These are phyloP conservation scores for Carapus acus DNA, from an alignment of 2,797 vertebrate genomes.

Conservation along the genomic window DNA sequence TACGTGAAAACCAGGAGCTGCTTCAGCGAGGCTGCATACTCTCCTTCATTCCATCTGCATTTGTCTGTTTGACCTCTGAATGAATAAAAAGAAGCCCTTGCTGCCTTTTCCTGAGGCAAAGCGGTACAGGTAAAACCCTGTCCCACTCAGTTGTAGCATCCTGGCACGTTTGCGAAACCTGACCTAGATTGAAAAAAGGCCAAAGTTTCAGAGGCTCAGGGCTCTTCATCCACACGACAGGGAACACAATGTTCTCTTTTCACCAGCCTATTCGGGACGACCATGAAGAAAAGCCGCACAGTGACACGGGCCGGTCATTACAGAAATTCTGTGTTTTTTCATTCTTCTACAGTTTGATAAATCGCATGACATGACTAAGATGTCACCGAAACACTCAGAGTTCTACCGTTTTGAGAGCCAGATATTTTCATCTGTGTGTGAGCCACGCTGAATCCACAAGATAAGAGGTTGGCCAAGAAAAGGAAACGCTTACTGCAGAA, in stretches of 20 bases:
- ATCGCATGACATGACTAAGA: neutral
- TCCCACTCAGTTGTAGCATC: slow-evolving; percentile 42
- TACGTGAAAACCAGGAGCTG: slow-evolving; percentile 16
- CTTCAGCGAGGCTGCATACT: too few species aligned
- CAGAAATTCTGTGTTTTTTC: slow-evolving; percentile 12
- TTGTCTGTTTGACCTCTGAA: slow-evolving; percentile 45
- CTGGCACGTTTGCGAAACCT: slow-evolving; percentile 62
- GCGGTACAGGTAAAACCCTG: slow-evolving; percentile 47
- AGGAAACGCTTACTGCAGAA: slow-evolving; percentile 16
- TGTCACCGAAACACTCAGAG: neutral
- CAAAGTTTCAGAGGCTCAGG: slow-evolving; percentile 45
- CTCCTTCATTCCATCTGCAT: slow-evolving; percentile 51
- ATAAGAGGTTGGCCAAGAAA: neutral
- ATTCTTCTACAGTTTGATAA: slow-evolving; percentile 5
- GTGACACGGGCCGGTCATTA: slow-evolving; percentile 39
- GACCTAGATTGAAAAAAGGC: slow-evolving; percentile 62
- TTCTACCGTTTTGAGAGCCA: too few species aligned
- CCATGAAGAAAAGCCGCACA: slow-evolving; percentile 14
- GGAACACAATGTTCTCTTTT: slow-evolving; percentile 51
- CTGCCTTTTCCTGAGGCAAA: slow-evolving; percentile 44
- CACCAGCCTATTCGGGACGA: slow-evolving; percentile 38
- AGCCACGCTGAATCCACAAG: neutral
- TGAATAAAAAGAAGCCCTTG: slow-evolving; percentile 32
- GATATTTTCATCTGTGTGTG: too few species aligned
- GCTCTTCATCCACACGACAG: slow-evolving; percentile 44